Evolutionary conservation across 1,140 invertebrate species (phyloP), one percentile per base, ranked within the genome.

Genomic region (Coelopa frigida): DNA sequence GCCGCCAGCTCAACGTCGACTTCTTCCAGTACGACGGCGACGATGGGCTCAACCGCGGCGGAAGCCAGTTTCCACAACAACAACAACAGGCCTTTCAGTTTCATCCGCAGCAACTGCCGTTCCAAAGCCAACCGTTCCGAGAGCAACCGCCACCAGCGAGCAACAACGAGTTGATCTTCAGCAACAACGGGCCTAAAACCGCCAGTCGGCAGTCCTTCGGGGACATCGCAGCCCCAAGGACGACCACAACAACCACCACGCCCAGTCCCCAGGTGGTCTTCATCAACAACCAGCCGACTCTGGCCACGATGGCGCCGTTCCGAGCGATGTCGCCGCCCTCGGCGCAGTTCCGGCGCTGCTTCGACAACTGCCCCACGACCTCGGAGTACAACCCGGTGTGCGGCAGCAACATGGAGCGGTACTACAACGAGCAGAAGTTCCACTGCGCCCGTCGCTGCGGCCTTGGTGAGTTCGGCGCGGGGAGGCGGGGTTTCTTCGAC

Each of bases 371-470:
- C 49, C 69, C 74, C 37, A 70, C 71, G 0, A 81, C 81, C 1
- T 51, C 69, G 0, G 74, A 83, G 51, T 84, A 81, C 52, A 79
- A 78, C 61, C 84, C 85, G 22, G 76, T 88, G 4, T 88, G 85
- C 57, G 84, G 82, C 4, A 70, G 75, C 2, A 77, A 88, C 51
- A 66, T 69, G 4, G 61, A 75, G 7, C 74, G 75, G 0, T 87
- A 87, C 52, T 52, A 55, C 2, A 87, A 87, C 61, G 59, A 70
- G 14, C 77, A 77, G 44, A 72, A 59, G 43, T 63, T 85, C 5
- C 53, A 67, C 7, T 85, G 83, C 56, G 78, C 80, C 0, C 57
- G 61, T 35, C 38, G 44, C 3, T 84, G 82, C 59, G 80, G 82
- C 48, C 70, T 66, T 56, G 51, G 78, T 79, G 56, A 65, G 69